Evolutionary conservation across 2,113 vertebrate genomes (phyloP), one percentile per base, ranked within the genome.

Genomic region (Psilopogon haemacephalus): DNA sequence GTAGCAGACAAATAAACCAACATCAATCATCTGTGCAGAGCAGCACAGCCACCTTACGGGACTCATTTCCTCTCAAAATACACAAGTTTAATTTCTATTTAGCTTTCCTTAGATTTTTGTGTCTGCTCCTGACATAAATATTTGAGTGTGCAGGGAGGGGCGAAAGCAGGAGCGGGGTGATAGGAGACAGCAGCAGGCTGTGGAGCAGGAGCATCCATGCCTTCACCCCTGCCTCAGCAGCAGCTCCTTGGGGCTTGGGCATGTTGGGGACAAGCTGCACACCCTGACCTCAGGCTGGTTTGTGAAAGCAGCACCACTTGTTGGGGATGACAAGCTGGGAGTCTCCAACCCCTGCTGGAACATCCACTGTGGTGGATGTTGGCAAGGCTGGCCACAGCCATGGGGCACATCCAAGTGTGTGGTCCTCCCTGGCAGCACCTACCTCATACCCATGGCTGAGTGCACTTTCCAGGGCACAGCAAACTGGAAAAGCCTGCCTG

Each of bases 1-100:
- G 96, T 95, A 96, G 96, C 94, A 94, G 93, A 97, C 76, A 96
- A 96, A 97, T 96, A 97, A 97, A 96, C 94, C 1, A 5, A 71
- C 88, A 90, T 96, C 95, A 96, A 95, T 97, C 96, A 95, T 86
- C 83, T 15, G 2, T 6, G 55, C 70, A 30, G 38, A 33, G 94
- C 95, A 83, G 89, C 32, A 5, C 6, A 69, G 73, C 96, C 95
- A 94, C 95, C 95, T 97, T 95, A 95, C 54, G 27, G 91, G 95
- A 86, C 89, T 95, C 78, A 84, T 93, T 96, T 95, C 94, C 93
- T 96, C 95, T 95, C 88, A 84, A 95, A 96, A 93, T 82, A 96
- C 95, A 96, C 94, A 94, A 67, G 15, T 76, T 93, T 85, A 84
- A 90, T 93, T 95, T 94, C 88, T 89, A 94, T 95, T 95, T 94